These are phyloP conservation scores for Ormyrus nitidulus DNA, from an alignment of 2,888 invertebrate species.

Conservation along the genomic window DNA sequence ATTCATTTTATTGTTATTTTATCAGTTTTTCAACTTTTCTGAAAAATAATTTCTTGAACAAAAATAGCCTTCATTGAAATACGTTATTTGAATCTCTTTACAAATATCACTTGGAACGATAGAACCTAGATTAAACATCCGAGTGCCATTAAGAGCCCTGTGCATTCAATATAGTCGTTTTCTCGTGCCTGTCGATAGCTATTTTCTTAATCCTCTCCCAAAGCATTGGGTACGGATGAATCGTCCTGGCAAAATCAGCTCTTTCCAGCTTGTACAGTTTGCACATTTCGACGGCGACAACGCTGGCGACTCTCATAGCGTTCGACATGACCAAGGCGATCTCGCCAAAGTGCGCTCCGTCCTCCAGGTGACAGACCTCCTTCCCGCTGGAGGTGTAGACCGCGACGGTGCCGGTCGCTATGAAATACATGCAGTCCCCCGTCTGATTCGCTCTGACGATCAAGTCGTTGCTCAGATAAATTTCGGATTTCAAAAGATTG, in stretches of 20 bases:
- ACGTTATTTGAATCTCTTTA: too few relatives aligned
- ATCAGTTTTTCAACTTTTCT: too few relatives aligned
- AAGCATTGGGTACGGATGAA: slow-evolving; percentile 72
- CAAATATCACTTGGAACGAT: too few relatives aligned
- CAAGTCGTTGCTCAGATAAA: slow-evolving; percentile 78
- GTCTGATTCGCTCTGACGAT: slow-evolving; percentile 77
- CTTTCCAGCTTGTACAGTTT: slow-evolving; percentile 73
- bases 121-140: too few relatives aligned
- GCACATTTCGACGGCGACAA: slow-evolving; percentile 74
- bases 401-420: slow-evolving; percentile 78
- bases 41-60: too few relatives aligned
- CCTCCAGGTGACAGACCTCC: slow-evolving; percentile 73
- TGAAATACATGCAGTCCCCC: slow-evolving; percentile 79
- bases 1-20: too few relatives aligned
- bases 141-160: slow-evolving; percentile 33
- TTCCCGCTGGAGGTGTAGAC: slow-evolving; percentile 76
- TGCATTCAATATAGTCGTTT: slow-evolving; percentile 67
- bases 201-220: slow-evolving; percentile 73
- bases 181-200: slow-evolving; percentile 71
- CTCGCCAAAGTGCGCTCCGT: slow-evolving; percentile 75
- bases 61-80: too few relatives aligned
- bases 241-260: slow-evolving; percentile 70
- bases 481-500: slow-evolving; percentile 76
- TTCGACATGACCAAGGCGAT: slow-evolving; percentile 73
- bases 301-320: slow-evolving; percentile 72